A percentile compares a stretch with the other conserved stretches of the same genome.
Conservation (phyloP, 2,888 invertebrate genomes). For the Strigamia transsilvanica region DNA sequence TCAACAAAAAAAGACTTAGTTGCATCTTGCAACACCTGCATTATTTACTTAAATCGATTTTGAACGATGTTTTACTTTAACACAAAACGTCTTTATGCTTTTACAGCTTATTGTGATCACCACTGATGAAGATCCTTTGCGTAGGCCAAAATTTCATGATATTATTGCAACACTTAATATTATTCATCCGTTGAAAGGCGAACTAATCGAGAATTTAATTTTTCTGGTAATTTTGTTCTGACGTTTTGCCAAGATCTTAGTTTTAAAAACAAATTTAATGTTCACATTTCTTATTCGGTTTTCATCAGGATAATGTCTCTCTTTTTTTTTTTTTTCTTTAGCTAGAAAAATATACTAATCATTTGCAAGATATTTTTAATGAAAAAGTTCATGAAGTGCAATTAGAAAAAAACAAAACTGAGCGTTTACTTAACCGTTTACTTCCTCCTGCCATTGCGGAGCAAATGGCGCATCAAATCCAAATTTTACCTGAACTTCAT, state of each 20-base stretch:
- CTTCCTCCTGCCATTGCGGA: conserved; percentile 12
- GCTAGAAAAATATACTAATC: conserved; percentile 31
- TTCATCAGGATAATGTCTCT: not conserved
- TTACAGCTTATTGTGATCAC: not conserved
- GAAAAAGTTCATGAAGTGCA: conserved; percentile 10
- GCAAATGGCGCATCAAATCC: not conserved
- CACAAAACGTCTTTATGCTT: not conserved
- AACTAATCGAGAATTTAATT: conserved; percentile 38
- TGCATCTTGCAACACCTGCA: no score
- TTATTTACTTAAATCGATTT: no score
- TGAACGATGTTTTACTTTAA: no score
- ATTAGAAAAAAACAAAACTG: conserved; percentile 11
- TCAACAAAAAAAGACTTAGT: no score
- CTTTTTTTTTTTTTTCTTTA: not conserved
- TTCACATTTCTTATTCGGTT: no score
- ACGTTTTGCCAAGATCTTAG: no score
- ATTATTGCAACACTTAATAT: not conserved
- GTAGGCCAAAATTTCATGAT: not conserved
- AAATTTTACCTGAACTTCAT: not conserved
- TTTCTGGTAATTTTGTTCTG: not conserved
- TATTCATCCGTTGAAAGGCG: conserved; percentile 46
- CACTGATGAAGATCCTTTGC: not conserved
- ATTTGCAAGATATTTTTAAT: not conserved
- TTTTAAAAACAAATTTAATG: not conserved
- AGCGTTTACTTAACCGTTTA: not conserved